phyloP scores from a whole-genome alignment of 1,140 invertebrate species.

The Platorchestia sp. region DNA sequence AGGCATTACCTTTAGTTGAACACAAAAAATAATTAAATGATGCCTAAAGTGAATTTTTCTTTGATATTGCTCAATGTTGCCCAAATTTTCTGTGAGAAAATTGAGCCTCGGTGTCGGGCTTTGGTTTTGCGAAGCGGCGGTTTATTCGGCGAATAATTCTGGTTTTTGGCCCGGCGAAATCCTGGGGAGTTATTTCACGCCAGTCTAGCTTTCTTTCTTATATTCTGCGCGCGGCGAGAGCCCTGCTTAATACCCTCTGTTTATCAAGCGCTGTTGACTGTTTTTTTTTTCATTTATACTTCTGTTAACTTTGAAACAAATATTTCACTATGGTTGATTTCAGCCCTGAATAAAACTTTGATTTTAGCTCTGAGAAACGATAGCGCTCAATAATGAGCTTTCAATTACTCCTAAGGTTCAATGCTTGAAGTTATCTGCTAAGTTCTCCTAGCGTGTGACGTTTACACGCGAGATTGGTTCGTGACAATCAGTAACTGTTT shows the following conservation, averaged over 20 bases:
- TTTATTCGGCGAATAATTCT: background rate
- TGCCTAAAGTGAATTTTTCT: background rate
- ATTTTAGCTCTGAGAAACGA: too few relatives aligned
- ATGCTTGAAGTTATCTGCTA: too few relatives aligned
- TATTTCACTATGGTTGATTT: background rate
- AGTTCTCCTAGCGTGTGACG: too few relatives aligned
- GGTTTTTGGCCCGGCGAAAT: background rate
- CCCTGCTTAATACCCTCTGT: background rate
- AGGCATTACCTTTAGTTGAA: background rate
- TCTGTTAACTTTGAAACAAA: background rate
- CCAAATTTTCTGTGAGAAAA: background rate
- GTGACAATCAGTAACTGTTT: too few relatives aligned
- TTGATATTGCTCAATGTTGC: background rate
- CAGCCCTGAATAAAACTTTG: too few relatives aligned
- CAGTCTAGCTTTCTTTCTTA: background rate
- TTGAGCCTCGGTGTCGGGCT: background rate
- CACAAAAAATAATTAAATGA: background rate
- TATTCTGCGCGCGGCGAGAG: background rate
- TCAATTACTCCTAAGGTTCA: too few relatives aligned
- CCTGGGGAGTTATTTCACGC: background rate
- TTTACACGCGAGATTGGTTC: too few relatives aligned
- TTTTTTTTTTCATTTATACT: background rate
- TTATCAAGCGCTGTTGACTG: background rate
- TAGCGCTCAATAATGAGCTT: too few relatives aligned
- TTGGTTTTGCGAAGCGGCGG: background rate